Conservation (phyloP, 1,140 invertebrate species). For the Nylanderia fulva region DNA sequence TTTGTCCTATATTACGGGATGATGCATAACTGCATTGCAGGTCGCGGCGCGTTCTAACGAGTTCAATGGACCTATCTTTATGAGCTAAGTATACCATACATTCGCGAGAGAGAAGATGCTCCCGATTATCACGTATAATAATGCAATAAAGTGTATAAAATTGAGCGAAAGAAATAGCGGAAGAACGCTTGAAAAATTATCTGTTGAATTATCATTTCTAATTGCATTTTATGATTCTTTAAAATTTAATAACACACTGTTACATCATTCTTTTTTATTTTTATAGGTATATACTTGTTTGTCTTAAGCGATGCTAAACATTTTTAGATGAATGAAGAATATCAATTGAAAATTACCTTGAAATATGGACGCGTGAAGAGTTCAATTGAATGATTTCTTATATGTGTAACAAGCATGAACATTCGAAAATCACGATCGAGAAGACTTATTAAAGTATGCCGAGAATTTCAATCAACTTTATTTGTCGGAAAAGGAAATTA, state of each 20-base stretch:
- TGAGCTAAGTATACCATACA: constrained; percentile 58
- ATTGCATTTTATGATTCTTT: too few relatives aligned
- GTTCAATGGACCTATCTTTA: constrained; percentile 78
- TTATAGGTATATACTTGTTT: too few relatives aligned
- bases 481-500: constrained; percentile 23
- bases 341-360: background rate
- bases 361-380: background rate
- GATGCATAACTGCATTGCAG: constrained; percentile 55
- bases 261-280: too few relatives aligned
- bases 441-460: background rate
- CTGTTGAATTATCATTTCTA: too few relatives aligned
- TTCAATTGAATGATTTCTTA: background rate
- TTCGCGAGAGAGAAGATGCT: background rate
- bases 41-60: constrained; percentile 62
- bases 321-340: constrained; percentile 2
- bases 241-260: too few relatives aligned
- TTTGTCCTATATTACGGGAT: constrained; percentile 63
- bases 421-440: background rate
- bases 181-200: too few relatives aligned
- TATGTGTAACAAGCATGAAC: background rate
- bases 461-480: background rate
- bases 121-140: background rate
- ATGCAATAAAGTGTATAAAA: too few relatives aligned
- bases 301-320: background rate
- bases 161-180: background rate